Conservation (phyloP, 2,113 vertebrate genomes). For the Todiramphus saurophagus region DNA sequence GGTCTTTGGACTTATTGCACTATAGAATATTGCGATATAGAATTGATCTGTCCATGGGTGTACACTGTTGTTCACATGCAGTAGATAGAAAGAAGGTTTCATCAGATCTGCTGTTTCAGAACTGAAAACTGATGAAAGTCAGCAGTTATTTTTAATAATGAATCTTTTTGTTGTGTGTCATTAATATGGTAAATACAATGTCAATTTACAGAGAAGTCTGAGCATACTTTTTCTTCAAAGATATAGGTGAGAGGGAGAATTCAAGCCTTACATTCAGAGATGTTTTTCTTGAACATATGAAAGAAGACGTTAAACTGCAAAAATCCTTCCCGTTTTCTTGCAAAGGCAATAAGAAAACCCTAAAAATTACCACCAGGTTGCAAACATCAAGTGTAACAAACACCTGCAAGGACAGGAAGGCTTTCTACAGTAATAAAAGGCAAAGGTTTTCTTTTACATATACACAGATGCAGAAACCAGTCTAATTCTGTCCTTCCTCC, state of each 20-base stretch:
- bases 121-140: not conserved
- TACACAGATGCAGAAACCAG: not conserved
- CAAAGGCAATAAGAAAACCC: not conserved
- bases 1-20: not conserved
- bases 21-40: too few species aligned
- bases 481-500: not conserved
- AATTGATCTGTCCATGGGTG: not conserved
- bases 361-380: not conserved
- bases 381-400: not conserved
- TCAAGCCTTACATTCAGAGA: not conserved
- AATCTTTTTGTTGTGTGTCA: not conserved
- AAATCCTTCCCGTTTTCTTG: not conserved
- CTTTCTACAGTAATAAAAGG: not conserved
- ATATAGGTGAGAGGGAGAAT: not conserved
- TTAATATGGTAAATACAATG: not conserved
- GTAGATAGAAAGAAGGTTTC: not conserved
- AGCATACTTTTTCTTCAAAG: not conserved
- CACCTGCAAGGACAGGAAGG: not conserved
- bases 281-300: not conserved
- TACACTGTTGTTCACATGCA: rapidly evolving
- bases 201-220: not conserved
- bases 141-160: not conserved
- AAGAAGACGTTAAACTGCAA: not conserved
- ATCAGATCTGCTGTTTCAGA: not conserved
- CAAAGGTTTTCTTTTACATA: not conserved